Evolutionary conservation across 2,113 vertebrate species (phyloP).

Genomic region (Nyctibius bracteatus): DNA sequence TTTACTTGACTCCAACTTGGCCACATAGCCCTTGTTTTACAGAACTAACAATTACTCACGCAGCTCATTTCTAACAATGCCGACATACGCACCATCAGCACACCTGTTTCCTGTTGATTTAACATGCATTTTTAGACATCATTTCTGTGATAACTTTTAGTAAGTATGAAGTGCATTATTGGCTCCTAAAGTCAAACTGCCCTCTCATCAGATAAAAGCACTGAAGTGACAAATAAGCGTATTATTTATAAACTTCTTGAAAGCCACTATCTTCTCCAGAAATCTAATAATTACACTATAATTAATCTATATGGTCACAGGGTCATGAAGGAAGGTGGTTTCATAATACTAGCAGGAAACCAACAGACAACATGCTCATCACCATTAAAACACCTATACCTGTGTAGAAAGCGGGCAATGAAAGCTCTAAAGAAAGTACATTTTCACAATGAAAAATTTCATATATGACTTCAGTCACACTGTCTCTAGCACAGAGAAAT

Average conservation of each 20-base stretch:
- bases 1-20: not conserved
- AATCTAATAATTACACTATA: not conserved
- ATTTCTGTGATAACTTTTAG: not conserved
- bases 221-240: not conserved
- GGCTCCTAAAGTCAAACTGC: not conserved
- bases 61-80: not conserved
- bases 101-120: not conserved
- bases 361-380: not conserved
- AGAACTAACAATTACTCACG: not conserved
- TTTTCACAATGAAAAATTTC: not conserved
- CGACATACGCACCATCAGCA: not conserved
- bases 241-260: not conserved
- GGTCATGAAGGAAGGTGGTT: not conserved
- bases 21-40: not conserved
- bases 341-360: not conserved
- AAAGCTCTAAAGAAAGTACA: not conserved
- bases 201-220: not conserved
- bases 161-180: not conserved
- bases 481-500: not conserved
- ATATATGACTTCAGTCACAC: not conserved
- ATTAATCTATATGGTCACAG: not conserved
- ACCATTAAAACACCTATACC: not conserved
- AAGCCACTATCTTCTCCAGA: not conserved
- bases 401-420: not conserved
- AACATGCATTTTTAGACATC: not conserved